A percentile compares a stretch with the other conserved stretches of the same genome.
Conservation (phyloP, 1,140 invertebrate genomes). For the Drosophila ambigua region DNA sequence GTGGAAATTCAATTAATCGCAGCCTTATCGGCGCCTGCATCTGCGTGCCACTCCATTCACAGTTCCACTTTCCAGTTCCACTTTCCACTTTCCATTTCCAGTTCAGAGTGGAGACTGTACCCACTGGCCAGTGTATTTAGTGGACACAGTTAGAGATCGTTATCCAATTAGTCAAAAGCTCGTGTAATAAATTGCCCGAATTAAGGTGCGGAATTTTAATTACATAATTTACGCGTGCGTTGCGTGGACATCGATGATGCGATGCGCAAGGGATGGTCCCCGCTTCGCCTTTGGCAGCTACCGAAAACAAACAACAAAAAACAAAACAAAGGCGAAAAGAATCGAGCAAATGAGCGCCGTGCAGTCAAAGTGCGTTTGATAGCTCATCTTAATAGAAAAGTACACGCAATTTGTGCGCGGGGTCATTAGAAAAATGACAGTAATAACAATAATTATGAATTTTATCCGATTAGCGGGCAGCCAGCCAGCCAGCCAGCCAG, state of each 20-base stretch:
- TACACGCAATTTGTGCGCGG: slow-evolving; percentile 60
- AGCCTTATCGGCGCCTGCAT: slow-evolving; percentile 68
- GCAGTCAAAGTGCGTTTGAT: slow-evolving; percentile 77
- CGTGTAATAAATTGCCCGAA: slow-evolving; percentile 81
- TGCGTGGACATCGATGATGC: slow-evolving; percentile 39
- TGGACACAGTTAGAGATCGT: slow-evolving; percentile 75
- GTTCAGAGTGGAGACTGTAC: too few relatives aligned
- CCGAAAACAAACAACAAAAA: slow-evolving; percentile 7
- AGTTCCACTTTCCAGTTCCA: too few relatives aligned
- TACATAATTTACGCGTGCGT: slow-evolving; percentile 82
- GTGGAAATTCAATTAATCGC: slow-evolving; percentile 73
- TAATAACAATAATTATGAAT: slow-evolving; percentile 84
- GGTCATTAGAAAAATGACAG: slow-evolving; percentile 83
- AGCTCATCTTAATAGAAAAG: slow-evolving; percentile 83
- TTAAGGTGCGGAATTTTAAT: slow-evolving; percentile 84
- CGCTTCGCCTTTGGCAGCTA: background rate
- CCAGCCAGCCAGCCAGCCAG: too few relatives aligned
- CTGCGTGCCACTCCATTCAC: too few relatives aligned
- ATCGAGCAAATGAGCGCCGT: slow-evolving; percentile 55
- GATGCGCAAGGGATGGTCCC: slow-evolving; percentile 13
- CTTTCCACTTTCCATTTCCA: too few relatives aligned
- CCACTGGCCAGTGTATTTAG: slow-evolving; percentile 9
- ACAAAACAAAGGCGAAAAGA: slow-evolving; percentile 21
- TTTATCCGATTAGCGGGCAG: slow-evolving; percentile 79
- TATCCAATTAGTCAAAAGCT: slow-evolving; percentile 82